phyloP scores from a whole-genome alignment of 2,113 vertebrate genomes.

The Oreocharis arfaki region DNA sequence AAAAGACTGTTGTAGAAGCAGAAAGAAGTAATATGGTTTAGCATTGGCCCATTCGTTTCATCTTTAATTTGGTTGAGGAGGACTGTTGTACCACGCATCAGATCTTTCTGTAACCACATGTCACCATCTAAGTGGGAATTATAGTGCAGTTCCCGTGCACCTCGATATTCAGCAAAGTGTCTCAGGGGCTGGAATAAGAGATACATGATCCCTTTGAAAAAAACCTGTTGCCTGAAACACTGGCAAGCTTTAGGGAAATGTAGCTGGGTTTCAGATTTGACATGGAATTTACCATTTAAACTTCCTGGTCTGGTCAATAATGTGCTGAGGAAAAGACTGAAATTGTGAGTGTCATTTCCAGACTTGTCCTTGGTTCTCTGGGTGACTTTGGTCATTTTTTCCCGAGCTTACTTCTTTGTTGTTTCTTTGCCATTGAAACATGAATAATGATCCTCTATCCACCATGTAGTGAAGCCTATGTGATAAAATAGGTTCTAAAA shows the following conservation, averaged over 20 bases:
- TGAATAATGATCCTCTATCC: neutral
- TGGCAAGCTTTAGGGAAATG: neutral
- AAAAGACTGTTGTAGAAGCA: neutral
- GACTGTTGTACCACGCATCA: accelerated
- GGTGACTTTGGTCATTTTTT: neutral
- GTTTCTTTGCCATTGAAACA: neutral
- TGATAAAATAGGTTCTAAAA: neutral
- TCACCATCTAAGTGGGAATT: neutral
- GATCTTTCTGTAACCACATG: neutral
- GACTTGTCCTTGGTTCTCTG: neutral
- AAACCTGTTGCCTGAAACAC: neutral
- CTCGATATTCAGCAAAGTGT: neutral
- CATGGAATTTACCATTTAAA: neutral
- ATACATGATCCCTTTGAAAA: accelerated
- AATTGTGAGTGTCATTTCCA: neutral
- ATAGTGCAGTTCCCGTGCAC: neutral
- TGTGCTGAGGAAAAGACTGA: neutral
- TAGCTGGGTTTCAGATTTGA: neutral
- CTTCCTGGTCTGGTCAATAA: neutral
- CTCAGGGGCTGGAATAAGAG: neutral
- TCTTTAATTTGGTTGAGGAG: neutral
- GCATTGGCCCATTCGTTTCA: neutral
- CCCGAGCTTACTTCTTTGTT: neutral
- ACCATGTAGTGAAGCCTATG: neutral
- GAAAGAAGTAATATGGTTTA: neutral